Evolutionary conservation across 2,888 invertebrate species (phyloP).

Genomic region (Dolomedes plantarius): DNA sequence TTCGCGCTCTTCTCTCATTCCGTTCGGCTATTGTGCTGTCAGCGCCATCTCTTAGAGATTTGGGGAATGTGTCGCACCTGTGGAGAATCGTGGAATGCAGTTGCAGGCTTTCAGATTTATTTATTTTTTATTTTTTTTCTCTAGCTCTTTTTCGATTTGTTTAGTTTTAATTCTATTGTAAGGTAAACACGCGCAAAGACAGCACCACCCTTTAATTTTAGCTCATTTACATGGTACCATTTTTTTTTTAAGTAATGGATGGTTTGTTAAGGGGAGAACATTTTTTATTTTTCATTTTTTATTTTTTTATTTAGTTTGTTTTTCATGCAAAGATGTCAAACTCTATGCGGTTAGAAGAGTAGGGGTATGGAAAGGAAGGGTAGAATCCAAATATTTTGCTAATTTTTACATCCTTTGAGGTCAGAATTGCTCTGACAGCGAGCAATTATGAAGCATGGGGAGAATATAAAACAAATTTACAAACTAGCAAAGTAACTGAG

Average conservation of each 20-base stretch:
- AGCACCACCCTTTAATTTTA: conserved; percentile 51
- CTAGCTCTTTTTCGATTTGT: background rate
- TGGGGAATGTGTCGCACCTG: conserved; percentile 41
- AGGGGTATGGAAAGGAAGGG: background rate
- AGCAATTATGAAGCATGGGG: too few relatives aligned
- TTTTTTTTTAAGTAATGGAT: conserved; percentile 19
- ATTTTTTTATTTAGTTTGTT: background rate
- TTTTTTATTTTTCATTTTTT: too few relatives aligned
- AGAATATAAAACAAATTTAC: too few relatives aligned
- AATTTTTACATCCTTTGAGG: conserved; percentile 11
- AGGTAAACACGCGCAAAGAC: conserved; percentile 26
- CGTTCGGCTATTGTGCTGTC: conserved; percentile 27
- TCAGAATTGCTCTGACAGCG: background rate
- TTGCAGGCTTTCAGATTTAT: background rate
- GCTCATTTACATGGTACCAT: conserved; percentile 35
- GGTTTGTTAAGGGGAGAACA: background rate
- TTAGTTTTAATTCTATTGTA: conserved; percentile 33
- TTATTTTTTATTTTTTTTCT: background rate
- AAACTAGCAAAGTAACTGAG: too few relatives aligned
- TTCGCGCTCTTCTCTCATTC: conserved; percentile 30
- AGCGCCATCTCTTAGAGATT: conserved; percentile 46
- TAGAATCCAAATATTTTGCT: conserved; percentile 4
- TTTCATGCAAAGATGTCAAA: conserved; percentile 2
- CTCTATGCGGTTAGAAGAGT: background rate
- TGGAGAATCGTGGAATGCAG: background rate